Evolutionary conservation across 2,113 vertebrate species (phyloP).

Genomic region (Cololabis saira): DNA sequence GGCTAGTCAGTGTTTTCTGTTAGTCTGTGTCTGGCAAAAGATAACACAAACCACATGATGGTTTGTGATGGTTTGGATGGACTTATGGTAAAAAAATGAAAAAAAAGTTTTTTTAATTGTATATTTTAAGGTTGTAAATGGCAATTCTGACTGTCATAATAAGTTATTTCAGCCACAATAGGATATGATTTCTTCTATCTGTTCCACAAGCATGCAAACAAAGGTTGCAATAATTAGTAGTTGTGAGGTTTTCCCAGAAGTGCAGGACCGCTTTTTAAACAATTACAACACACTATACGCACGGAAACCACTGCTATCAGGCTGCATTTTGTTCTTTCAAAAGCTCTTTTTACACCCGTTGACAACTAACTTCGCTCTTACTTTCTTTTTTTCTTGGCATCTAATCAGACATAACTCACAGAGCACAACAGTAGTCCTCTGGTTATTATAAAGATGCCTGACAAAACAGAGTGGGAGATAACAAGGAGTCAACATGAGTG

Average conservation of each 20-base stretch:
- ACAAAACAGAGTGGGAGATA: constrained; percentile 22
- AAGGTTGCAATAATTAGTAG: neutral
- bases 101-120: no score
- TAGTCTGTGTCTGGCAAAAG: no score
- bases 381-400: constrained; percentile 12
- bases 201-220: neutral
- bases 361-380: constrained; percentile 20
- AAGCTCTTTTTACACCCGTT: constrained; percentile 43
- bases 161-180: no score
- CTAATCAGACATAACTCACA: constrained; percentile 52
- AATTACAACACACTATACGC: neutral
- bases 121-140: no score
- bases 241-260: neutral
- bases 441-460: constrained; percentile 42
- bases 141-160: no score
- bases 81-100: no score
- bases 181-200: no score
- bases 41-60: no score
- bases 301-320: neutral
- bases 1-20: no score
- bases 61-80: no score
- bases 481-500: constrained; percentile 10
- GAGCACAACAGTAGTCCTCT: constrained; percentile 27
- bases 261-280: neutral
- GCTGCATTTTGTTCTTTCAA: constrained; percentile 31